phyloP scores from a whole-genome alignment of 2,113 vertebrate species.

The Gadus macrocephalus region DNA sequence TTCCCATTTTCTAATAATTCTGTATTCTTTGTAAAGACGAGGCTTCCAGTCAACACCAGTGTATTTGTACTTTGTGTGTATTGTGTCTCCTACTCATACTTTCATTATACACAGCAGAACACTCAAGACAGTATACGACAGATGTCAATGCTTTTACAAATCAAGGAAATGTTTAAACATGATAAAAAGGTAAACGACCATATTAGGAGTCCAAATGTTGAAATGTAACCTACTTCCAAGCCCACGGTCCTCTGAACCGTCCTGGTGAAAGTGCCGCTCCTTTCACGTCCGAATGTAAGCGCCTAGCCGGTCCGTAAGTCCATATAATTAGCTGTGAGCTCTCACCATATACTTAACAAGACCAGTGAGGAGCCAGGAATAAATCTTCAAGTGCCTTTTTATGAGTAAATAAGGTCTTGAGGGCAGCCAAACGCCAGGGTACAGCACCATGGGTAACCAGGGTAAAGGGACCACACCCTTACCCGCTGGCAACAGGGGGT shows the following conservation, averaged over 20 bases:
- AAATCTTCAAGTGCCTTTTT: constrained; percentile 56
- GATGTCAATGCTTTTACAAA: no score
- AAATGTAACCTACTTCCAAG: not conserved
- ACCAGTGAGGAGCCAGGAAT: constrained; percentile 62
- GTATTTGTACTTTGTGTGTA: no score
- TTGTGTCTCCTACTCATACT: no score
- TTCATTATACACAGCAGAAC: no score
- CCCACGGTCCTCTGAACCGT: not conserved
- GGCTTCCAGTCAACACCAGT: no score
- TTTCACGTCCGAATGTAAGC: constrained; percentile 17
- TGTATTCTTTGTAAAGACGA: no score
- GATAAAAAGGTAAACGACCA: not conserved
- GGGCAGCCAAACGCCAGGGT: constrained; percentile 55
- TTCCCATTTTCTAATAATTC: no score
- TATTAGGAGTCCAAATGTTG: not conserved
- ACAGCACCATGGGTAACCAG: constrained; percentile 22
- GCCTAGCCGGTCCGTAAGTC: constrained; percentile 17
- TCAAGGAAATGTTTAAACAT: no score
- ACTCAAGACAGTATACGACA: no score
- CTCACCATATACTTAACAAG: constrained; percentile 65
- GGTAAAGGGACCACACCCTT: constrained; percentile 37
- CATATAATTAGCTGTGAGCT: constrained; percentile 62
- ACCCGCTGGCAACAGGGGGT: constrained; percentile 35
- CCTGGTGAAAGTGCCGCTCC: constrained; percentile 6
- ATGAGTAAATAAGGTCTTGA: constrained; percentile 68